Evolutionary conservation across 2,113 vertebrate species (phyloP).

Genomic region (Upupa epops): DNA sequence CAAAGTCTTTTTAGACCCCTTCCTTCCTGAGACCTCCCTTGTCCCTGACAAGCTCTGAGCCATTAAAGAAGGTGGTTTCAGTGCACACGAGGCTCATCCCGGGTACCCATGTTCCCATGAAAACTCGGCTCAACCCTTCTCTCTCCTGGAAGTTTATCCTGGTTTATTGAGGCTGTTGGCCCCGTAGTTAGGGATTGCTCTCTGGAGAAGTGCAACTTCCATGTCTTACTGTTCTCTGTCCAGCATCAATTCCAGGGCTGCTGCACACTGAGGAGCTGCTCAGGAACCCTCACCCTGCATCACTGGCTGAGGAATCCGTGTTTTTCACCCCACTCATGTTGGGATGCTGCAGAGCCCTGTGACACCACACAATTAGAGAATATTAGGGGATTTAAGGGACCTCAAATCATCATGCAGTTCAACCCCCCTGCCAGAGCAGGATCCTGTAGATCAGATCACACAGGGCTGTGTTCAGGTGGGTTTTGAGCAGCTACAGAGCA

Average conservation of each 20-base stretch:
- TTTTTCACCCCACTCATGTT: background rate
- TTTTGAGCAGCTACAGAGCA: no score
- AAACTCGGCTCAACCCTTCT: background rate
- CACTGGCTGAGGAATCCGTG: background rate
- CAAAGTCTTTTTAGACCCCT: background rate
- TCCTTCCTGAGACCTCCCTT: background rate
- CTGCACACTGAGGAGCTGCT: background rate
- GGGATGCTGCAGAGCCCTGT: accelerated
- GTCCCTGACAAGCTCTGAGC: background rate
- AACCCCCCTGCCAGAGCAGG: no score
- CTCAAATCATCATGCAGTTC: no score
- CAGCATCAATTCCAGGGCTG: background rate
- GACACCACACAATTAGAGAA: no score
- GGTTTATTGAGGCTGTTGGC: background rate
- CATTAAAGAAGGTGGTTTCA: background rate
- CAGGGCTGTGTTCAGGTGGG: no score
- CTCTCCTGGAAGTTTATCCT: background rate
- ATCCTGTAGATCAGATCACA: no score
- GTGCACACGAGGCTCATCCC: background rate
- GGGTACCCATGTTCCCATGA: background rate
- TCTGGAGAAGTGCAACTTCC: no score
- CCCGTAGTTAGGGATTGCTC: no score
- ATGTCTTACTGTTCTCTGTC: no score
- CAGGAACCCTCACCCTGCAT: background rate
- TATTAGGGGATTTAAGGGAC: no score